Percentiles rank a stretch among this genome's conserved stretches.
These are phyloP conservation scores for Peribatodes rhomboidaria DNA, from an alignment of 2,888 invertebrate species.

Conservation along the genomic window DNA sequence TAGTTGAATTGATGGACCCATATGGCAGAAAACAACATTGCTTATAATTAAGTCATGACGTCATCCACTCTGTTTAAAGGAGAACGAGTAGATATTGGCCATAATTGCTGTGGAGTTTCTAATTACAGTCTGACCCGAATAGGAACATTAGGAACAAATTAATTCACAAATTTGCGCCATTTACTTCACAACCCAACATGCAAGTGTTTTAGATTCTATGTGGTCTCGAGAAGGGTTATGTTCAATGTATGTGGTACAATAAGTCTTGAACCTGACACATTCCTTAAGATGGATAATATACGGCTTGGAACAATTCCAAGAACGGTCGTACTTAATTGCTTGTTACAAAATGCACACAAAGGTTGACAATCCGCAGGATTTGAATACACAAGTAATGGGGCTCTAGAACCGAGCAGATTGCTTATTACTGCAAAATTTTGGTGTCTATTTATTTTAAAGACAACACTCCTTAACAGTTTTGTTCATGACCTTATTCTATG, in stretches of 20 bases:
- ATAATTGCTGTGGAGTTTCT: conserved; percentile 37
- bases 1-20: conserved; percentile 6
- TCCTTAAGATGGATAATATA: conserved; percentile 21
- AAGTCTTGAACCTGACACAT: conserved; percentile 16
- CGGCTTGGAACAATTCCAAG: conserved; percentile 20
- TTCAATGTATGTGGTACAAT: conserved; percentile 19
- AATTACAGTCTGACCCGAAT: conserved; percentile 36
- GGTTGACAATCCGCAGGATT: conserved; percentile 19
- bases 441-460: neutral
- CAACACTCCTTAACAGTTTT: neutral
- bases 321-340: conserved; percentile 21
- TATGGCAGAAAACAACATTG: conserved; percentile 10
- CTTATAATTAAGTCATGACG: conserved; percentile 16
- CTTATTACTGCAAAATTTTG: conserved; percentile 4
- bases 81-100: conserved; percentile 25
- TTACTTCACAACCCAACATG: conserved; percentile 16
- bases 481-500: conserved; percentile 5
- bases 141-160: conserved; percentile 29
- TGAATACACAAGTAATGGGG: conserved; percentile 9
- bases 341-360: conserved; percentile 25
- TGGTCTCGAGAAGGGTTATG: conserved; percentile 21
- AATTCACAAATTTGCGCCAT: conserved; percentile 28
- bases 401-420: neutral
- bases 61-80: conserved; percentile 19
- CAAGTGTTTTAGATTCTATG: conserved; percentile 16